Evolutionary conservation across 1,140 invertebrate species (phyloP).

Genomic region (Nixonia krombeini): DNA sequence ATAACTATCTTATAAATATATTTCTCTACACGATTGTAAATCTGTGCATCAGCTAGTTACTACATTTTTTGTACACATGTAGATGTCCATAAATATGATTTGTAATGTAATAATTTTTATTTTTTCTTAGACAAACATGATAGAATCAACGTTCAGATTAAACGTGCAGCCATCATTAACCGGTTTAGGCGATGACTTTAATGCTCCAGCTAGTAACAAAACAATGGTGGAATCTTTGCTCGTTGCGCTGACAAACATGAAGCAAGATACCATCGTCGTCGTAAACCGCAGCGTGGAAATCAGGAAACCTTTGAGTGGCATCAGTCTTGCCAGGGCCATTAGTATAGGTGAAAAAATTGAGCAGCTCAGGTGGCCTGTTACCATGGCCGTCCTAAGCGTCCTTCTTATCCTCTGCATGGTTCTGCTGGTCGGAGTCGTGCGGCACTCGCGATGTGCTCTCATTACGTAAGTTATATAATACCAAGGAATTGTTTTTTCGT

Average conservation of each 20-base stretch:
- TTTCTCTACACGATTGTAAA: no score
- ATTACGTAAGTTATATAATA: constrained; percentile 80
- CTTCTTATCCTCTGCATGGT: constrained; percentile 86
- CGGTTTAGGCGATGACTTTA: constrained; percentile 80
- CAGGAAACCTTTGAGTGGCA: constrained; percentile 77
- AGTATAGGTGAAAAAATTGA: constrained; percentile 74
- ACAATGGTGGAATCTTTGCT: constrained; percentile 79
- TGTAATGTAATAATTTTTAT: no score
- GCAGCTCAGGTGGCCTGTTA: constrained; percentile 82
- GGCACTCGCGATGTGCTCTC: constrained; percentile 85
- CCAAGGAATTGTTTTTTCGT: no score
- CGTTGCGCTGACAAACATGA: constrained; percentile 76
- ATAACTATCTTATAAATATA: no score
- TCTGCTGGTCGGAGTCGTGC: constrained; percentile 84
- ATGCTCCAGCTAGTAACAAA: constrained; percentile 81
- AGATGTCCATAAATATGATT: no score
- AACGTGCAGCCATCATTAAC: constrained; percentile 79
- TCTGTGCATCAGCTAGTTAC: no score
- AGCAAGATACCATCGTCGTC: constrained; percentile 79
- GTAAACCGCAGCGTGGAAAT: constrained; percentile 82
- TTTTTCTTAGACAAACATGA: constrained; percentile 70
- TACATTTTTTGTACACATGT: no score
- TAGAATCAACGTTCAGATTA: constrained; percentile 75
- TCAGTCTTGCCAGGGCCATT: constrained; percentile 75
- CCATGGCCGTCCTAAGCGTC: constrained; percentile 82